A percentile compares a stretch with the other conserved stretches of the same genome.
Conservation (phyloP, 1,140 invertebrate species). For the Acromyrmex heyeri region DNA sequence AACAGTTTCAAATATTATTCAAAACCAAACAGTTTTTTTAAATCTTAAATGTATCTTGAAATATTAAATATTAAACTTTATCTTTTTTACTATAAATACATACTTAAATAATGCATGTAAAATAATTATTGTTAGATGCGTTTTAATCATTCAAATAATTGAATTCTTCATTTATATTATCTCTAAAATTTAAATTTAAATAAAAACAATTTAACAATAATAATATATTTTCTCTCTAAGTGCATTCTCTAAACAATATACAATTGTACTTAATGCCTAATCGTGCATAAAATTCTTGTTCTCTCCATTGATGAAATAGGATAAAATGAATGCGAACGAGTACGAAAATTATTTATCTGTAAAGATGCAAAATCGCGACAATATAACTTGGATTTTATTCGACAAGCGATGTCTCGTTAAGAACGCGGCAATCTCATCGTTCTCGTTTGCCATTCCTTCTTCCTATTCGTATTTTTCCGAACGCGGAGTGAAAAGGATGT, state of each 20-base stretch:
- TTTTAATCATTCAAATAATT: background rate
- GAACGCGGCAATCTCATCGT: slow-evolving; percentile 3
- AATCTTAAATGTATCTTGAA: background rate
- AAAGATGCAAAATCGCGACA: background rate
- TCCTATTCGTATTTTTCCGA: slow-evolving; percentile 44
- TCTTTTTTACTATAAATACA: background rate
- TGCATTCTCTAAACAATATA: background rate
- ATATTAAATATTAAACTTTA: too few species aligned
- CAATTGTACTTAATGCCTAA: background rate
- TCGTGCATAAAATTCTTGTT: background rate
- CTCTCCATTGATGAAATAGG: background rate
- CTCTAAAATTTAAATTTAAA: background rate
- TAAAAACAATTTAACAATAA: background rate
- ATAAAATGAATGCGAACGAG: background rate
- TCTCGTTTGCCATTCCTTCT: background rate
- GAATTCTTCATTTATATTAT: background rate
- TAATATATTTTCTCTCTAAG: background rate
- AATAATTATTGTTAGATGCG: background rate
- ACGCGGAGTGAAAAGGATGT: background rate
- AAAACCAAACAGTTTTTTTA: too few species aligned
- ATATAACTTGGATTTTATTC: slow-evolving; percentile 49
- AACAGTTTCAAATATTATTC: too few species aligned
- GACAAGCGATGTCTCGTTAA: slow-evolving; percentile 66
- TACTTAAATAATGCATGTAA: too few species aligned
- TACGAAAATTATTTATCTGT: background rate